Evolutionary conservation across 2,888 invertebrate genomes (phyloP).

Genomic region (Tipula helvola): DNA sequence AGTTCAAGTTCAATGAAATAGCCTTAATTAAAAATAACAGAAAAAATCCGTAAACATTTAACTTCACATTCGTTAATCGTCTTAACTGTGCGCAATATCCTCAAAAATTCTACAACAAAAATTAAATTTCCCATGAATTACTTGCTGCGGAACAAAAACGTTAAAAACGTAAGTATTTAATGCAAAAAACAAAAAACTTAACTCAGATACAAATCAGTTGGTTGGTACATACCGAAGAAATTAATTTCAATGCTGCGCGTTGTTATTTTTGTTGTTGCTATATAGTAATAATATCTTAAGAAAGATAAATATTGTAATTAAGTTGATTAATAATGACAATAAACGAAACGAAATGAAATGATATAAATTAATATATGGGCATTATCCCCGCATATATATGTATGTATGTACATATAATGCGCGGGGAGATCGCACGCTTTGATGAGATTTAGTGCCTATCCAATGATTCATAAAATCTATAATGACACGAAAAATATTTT

Average conservation of each 20-base stretch:
- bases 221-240: neutral
- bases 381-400: neutral
- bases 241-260: neutral
- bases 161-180: neutral
- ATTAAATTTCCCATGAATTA: neutral
- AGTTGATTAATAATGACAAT: neutral
- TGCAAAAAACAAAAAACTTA: neutral
- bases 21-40: neutral
- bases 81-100: neutral
- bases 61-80: neutral
- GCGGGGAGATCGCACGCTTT: neutral
- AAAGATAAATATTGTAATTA: slow-evolving; percentile 4
- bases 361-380: neutral
- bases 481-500: neutral
- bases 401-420: neutral
- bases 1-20: neutral
- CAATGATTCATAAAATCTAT: neutral
- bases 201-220: neutral
- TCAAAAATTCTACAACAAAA: neutral
- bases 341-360: neutral
- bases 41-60: neutral
- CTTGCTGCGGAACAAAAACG: neutral
- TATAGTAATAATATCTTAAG: neutral
- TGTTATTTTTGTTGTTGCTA: neutral
- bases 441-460: neutral